A percentile compares a stretch with the other conserved stretches of the same genome.
Evolutionary conservation across 2,797 vertebrate species (phyloP).

Genomic region (Manis javanica): DNA sequence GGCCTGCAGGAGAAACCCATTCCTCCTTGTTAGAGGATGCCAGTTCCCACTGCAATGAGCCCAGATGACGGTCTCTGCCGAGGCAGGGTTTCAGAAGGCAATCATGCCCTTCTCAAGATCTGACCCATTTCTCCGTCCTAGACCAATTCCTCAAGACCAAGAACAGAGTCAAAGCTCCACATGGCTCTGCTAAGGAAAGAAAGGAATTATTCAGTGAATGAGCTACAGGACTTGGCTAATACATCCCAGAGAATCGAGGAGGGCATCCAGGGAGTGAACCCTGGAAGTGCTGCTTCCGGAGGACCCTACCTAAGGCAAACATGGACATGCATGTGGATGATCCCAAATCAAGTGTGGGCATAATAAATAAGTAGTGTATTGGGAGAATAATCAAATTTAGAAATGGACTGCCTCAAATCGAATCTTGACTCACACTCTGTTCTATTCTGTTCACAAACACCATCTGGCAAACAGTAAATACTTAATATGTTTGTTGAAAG

Average conservation of each 20-base stretch:
- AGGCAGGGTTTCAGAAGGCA: background rate
- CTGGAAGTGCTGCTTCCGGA: background rate
- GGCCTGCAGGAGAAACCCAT: background rate
- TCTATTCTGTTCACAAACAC: background rate
- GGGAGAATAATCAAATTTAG: background rate
- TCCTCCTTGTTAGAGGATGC: background rate
- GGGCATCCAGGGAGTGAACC: background rate
- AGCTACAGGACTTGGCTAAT: background rate
- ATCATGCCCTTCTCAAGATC: background rate
- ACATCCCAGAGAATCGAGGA: background rate
- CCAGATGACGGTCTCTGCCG: background rate
- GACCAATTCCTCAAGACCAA: background rate
- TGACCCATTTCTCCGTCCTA: background rate
- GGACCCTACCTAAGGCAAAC: background rate
- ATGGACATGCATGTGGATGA: background rate
- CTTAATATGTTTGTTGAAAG: background rate
- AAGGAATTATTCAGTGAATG: background rate
- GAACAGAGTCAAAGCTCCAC: background rate
- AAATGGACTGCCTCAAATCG: background rate
- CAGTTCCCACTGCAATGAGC: background rate
- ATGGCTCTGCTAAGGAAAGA: background rate
- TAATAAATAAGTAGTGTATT: background rate
- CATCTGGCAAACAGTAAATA: background rate
- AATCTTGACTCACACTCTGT: background rate
- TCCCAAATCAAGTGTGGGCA: background rate